Evolutionary conservation across 2,888 invertebrate species (phyloP).

Genomic region (Teinopalpus imperialis): DNA sequence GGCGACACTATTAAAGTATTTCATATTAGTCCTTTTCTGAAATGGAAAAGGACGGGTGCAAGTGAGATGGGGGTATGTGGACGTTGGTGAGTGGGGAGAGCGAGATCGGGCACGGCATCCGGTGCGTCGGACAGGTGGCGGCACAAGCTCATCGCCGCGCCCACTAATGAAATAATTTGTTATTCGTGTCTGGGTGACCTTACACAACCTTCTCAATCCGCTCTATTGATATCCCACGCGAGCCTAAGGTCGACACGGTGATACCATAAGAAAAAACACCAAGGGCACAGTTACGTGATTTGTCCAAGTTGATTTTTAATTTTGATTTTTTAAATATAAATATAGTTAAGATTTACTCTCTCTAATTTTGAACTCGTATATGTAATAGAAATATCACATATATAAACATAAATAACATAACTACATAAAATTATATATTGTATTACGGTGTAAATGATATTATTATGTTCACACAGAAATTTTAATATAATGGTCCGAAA

Average conservation of each 20-base stretch:
- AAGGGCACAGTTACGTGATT: conserved; percentile 1
- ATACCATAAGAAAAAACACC: neutral
- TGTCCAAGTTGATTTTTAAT: neutral
- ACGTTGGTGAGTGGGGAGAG: conserved; percentile 33
- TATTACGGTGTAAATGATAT: too few species aligned
- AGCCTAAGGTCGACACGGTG: conserved; percentile 23
- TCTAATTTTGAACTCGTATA: too few species aligned
- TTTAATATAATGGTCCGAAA: too few species aligned
- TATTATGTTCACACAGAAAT: too few species aligned
- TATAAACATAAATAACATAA: too few species aligned
- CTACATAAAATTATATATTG: too few species aligned
- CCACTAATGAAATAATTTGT: conserved; percentile 76
- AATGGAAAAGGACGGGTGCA: conserved; percentile 26
- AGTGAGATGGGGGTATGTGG: conserved; percentile 14
- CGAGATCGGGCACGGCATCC: conserved; percentile 60
- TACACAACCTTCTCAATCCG: conserved; percentile 63
- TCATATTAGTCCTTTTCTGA: conserved; percentile 33
- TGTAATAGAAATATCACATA: too few species aligned
- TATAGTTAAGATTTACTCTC: too few species aligned
- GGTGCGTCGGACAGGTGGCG: conserved; percentile 74
- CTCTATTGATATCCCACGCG: conserved; percentile 40
- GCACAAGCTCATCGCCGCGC: conserved; percentile 51
- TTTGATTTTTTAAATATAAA: neutral
- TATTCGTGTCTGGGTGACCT: conserved; percentile 60
- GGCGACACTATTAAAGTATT: conserved; percentile 44